A percentile compares a stretch with the other conserved stretches of the same genome.
These are phyloP conservation scores for Xenopus borealis DNA, from an alignment of 2,113 vertebrate genomes.

Conservation along the genomic window DNA sequence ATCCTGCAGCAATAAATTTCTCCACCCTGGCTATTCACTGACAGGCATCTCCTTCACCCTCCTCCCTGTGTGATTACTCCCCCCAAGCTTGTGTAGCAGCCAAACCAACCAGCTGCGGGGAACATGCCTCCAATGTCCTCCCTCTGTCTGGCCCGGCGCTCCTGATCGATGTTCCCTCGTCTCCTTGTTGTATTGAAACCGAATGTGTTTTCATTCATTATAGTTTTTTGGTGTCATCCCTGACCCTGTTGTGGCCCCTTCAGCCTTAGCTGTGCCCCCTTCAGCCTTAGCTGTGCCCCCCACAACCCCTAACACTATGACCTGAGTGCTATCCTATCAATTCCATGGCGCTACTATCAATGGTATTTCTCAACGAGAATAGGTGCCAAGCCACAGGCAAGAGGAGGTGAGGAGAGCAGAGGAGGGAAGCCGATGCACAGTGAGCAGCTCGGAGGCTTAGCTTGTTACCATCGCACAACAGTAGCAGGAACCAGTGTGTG, in stretches of 20 bases:
- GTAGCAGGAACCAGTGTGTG: too few relatives aligned
- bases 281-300: too few relatives aligned
- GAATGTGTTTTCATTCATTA: background rate
- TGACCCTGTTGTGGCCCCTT: background rate
- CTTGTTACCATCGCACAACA: too few relatives aligned
- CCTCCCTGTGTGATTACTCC: slow-evolving; percentile 29
- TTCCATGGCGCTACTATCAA: slow-evolving; percentile 73
- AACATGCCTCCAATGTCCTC: background rate
- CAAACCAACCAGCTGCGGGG: slow-evolving; percentile 11
- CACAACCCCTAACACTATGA: slow-evolving; percentile 70
- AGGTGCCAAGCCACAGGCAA: too few relatives aligned
- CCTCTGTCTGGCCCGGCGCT: background rate
- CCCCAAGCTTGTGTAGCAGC: slow-evolving; percentile 17
- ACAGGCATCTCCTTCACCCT: too few relatives aligned
- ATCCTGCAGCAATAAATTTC: too few relatives aligned
- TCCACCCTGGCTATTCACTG: too few relatives aligned
- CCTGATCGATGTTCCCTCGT: slow-evolving; percentile 23
- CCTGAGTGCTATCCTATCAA: slow-evolving; percentile 89
- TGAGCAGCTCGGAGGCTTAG: too few relatives aligned
- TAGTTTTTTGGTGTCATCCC: background rate
- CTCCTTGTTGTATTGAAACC: background rate
- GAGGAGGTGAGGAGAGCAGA: too few relatives aligned
- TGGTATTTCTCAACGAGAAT: slow-evolving; percentile 71
- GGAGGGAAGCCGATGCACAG: too few relatives aligned
- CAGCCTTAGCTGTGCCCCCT: slow-evolving; percentile 23